Base-by-base conservation (phyloP, 1,140 invertebrate genomes). In the Neodiprion fabricii region DNA sequence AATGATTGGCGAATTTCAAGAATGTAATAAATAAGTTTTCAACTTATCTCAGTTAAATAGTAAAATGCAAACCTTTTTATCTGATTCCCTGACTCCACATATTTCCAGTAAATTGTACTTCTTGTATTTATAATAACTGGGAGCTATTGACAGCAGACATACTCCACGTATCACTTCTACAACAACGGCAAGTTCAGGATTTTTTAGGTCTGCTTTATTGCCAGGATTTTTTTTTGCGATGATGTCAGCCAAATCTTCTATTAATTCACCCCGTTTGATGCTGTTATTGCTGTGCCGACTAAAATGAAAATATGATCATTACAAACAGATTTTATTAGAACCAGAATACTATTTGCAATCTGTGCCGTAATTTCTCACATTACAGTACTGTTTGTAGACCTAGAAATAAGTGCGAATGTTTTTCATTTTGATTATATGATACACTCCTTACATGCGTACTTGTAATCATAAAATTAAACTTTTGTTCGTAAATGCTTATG, bases 191-290 rank as follows among this genome's bases (percentile, higher is more conserved):
- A 93, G 87, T 74, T 94, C 89, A 28, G 95, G 93, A 83, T 91
- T 91, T 80, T 93, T 94, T n/a, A 96, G 86, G 86, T 95, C 91
- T 1, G 93, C 94, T 82, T 92, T 93, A 80, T 96, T 95, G 11
- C 89, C 88, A n/a, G 89, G 80, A 85, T 94, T 94, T 78, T 92
- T 92, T 40, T 91, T 85, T 12, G 87, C 83, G 67, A 96, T 91
- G 74, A 95, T 82, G 4, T 91, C 90, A 1, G 94, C 95, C 11
- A 96, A 81, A 77, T 91, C 88, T 77, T 92, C 90, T 50, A 96
- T 95, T 1, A 96, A 85, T 67, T 92, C 89, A 66, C 93, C 92
- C 75, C 94, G 89, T 47, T 91, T 89, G 12, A 96, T 88, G 77
- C 89, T 92, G 80, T 91, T 94, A 80, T 96, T 97, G 79, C 94